phyloP scores from a whole-genome alignment of 1,140 invertebrate species.

The Dendrolimus kikuchii region DNA sequence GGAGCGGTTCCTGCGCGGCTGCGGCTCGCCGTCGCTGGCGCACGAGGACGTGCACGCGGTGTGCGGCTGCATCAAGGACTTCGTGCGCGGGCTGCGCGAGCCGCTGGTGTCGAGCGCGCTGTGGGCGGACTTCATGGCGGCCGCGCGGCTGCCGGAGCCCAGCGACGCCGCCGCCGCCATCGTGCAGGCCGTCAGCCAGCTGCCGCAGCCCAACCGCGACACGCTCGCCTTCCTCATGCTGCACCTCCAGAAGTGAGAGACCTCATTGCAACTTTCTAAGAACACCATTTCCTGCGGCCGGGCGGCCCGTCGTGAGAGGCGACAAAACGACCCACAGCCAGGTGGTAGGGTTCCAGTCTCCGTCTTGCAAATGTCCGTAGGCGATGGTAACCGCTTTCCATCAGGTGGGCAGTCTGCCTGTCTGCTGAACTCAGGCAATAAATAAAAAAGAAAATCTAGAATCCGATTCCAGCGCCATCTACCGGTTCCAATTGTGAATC shows the following conservation, averaged over 20 bases:
- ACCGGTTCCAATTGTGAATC: no score
- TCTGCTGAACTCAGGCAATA: no score
- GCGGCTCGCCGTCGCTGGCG: conserved; percentile 52
- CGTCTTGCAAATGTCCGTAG: no score
- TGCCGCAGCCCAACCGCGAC: conserved; percentile 88
- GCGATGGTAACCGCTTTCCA: no score
- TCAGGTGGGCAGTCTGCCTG: no score
- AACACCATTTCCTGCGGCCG: not conserved
- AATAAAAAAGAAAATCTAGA: no score
- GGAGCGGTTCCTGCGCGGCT: conserved; percentile 65
- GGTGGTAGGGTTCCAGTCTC: no score
- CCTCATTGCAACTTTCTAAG: not conserved
- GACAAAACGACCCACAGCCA: no score
- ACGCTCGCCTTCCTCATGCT: conserved; percentile 87
- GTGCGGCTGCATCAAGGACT: conserved; percentile 81
- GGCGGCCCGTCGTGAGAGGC: not conserved
- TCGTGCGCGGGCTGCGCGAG: conserved; percentile 85
- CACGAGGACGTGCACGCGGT: conserved; percentile 59
- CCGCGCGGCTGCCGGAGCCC: conserved; percentile 62
- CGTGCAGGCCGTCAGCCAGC: conserved; percentile 79
- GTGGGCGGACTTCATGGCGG: conserved; percentile 76
- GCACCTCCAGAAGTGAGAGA: conserved; percentile 78
- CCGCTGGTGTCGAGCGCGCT: conserved; percentile 84
- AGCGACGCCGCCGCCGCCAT: conserved; percentile 63
- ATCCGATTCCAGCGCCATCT: no score